Evolutionary conservation across 2,797 vertebrate genomes (phyloP).

Genomic region (Notolabrus celidotus): DNA sequence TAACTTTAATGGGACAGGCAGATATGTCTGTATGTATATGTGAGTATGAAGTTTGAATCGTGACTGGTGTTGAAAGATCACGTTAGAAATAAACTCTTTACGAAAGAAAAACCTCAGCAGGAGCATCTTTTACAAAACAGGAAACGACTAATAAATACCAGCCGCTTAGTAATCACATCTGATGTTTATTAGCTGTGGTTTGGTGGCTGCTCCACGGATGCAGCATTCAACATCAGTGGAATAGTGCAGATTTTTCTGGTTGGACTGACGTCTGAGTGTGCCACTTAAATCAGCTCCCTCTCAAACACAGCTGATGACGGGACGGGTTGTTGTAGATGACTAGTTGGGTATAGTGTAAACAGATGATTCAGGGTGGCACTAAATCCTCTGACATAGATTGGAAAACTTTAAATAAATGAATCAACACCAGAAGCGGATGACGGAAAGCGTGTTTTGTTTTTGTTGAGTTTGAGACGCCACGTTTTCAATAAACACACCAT

Average conservation of each 20-base stretch:
- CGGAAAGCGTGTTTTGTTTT: not conserved
- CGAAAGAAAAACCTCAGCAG: not conserved
- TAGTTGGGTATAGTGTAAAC: constrained; percentile 23
- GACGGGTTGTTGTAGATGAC: constrained; percentile 9
- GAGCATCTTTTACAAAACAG: constrained; percentile 9
- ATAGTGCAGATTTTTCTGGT: not conserved
- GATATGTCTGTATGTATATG: too few species aligned
- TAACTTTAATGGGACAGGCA: too few species aligned
- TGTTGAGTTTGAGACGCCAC: not conserved
- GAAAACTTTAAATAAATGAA: not conserved
- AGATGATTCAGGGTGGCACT: constrained; percentile 7
- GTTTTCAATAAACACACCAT: constrained; percentile 26
- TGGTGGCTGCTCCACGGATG: constrained; percentile 17
- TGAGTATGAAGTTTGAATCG: not conserved
- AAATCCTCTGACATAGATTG: not conserved
- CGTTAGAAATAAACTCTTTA: not conserved
- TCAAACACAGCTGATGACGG: constrained; percentile 22
- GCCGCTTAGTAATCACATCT: constrained; percentile 15
- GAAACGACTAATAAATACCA: constrained; percentile 25
- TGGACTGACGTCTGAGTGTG: constrained; percentile 9
- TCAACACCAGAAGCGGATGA: not conserved
- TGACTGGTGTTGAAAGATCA: not conserved
- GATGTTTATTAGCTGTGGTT: constrained; percentile 23
- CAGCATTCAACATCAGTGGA: constrained; percentile 3
- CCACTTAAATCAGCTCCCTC: constrained; percentile 27